Evolutionary conservation across 2,113 vertebrate species (phyloP), one percentile per base, ranked within the genome.

Genomic region (Callopanchax toddi): DNA sequence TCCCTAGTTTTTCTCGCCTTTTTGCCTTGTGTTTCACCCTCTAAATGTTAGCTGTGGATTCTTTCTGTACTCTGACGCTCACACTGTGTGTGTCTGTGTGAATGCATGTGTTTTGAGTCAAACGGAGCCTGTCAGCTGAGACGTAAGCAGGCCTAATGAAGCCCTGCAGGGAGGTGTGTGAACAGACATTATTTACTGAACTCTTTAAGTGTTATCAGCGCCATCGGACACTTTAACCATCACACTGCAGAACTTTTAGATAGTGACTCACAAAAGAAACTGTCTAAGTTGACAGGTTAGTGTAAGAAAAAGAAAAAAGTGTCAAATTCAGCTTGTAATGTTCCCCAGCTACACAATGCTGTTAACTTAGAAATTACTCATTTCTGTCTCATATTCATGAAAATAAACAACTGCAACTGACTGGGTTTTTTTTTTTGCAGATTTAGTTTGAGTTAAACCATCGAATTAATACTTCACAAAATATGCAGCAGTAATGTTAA

Each of bases 101-200:
- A 16, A 11, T 45, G 29, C 16, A 26, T 23, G 23, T 44, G 46
- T 46, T 55, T 22, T 21, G 20, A 45, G 43, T 45, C 15, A 3
- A 5, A 25, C 22, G 16, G 8, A 26, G 22, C n/a, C 16, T 9
- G 10, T 29, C 74, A 67, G 17, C 69, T 46, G 52, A 66, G 67
- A 73, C n/a, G 10, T 29, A 45, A 53, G 55, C 48, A 39, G n/a
- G 51, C 42, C 37, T 81, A 71, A 84, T 78, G 73, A 81, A 66
- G 72, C 58, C 48, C 36, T 67, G 56, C 11, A 18, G 60, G 76
- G 45, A 9, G 40, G 29, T 13, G 56, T 55, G 59, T 74, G 63
- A 71, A 62, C 49, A 43, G 22, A 58, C 56, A 52, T 62, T 15
- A 49, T 63, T 23, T 55, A 49, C 48, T 0, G 34, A 57, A 49